A percentile compares a stretch with the other conserved stretches of the same genome.
Conservation (phyloP, 2,797 vertebrate species). For the Thamnophis elegans region DNA sequence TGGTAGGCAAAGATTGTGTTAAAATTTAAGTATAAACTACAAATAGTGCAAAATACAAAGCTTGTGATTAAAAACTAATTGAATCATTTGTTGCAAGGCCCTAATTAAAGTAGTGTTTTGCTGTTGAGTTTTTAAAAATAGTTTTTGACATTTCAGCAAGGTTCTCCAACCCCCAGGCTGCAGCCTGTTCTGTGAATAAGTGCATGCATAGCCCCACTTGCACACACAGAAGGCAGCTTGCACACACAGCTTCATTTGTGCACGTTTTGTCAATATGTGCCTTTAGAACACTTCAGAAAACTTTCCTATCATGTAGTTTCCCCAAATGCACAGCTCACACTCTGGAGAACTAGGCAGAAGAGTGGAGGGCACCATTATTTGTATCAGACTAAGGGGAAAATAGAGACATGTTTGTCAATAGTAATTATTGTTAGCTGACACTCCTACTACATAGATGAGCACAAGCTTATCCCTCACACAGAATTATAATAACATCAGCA, state of each 20-base stretch:
- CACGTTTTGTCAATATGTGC: conserved; percentile 11
- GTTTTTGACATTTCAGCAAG: conserved; percentile 55
- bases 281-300: neutral
- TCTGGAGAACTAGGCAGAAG: neutral
- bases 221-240: neutral
- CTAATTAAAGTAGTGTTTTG: conserved; percentile 58
- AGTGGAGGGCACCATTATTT: neutral
- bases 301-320: neutral
- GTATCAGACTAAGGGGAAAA: neutral
- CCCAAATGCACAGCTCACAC: neutral
- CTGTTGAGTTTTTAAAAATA: conserved; percentile 61
- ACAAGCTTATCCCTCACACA: neutral
- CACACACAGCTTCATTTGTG: neutral
- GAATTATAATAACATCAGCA: neutral
- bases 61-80: conserved; percentile 62
- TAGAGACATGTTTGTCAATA: accelerated
- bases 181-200: neutral
- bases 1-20: neutral
- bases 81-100: conserved; percentile 66
- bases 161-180: neutral
- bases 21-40: conserved; percentile 45
- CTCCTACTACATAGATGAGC: neutral
- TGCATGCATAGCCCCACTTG: neutral
- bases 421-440: neutral
- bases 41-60: conserved; percentile 59